phyloP scores from a whole-genome alignment of 2,113 vertebrate species.

The Crotalus tigris region DNA sequence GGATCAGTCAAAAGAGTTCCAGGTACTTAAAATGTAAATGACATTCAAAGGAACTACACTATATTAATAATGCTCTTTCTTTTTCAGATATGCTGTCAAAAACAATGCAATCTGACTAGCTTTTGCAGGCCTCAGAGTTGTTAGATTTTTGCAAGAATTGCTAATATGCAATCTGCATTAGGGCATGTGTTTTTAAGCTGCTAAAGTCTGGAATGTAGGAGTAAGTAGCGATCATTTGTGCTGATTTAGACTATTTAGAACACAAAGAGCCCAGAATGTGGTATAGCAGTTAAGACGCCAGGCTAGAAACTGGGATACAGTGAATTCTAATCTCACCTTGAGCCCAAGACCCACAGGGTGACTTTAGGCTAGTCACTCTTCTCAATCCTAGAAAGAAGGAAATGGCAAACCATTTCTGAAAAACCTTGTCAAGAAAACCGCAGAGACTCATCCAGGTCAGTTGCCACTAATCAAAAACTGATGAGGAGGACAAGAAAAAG shows the following conservation, averaged over 20 bases:
- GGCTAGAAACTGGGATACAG: neutral
- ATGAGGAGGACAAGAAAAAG: neutral
- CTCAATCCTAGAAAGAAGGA: neutral
- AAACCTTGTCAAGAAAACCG: neutral
- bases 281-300: neutral
- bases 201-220: neutral
- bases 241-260: neutral
- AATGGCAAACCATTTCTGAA: neutral
- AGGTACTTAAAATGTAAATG: neutral
- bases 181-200: neutral
- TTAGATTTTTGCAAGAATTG: neutral
- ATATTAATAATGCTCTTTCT: neutral
- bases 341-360: neutral
- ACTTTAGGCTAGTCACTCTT: neutral
- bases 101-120: neutral
- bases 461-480: neutral
- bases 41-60: neutral
- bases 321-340: neutral
- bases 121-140: neutral
- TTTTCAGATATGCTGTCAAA: neutral
- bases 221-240: neutral
- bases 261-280: neutral
- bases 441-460: neutral
- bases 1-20: neutral
- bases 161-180: neutral